Base-by-base conservation (phyloP, 2,113 vertebrate species). In the Melierax canorus region DNA sequence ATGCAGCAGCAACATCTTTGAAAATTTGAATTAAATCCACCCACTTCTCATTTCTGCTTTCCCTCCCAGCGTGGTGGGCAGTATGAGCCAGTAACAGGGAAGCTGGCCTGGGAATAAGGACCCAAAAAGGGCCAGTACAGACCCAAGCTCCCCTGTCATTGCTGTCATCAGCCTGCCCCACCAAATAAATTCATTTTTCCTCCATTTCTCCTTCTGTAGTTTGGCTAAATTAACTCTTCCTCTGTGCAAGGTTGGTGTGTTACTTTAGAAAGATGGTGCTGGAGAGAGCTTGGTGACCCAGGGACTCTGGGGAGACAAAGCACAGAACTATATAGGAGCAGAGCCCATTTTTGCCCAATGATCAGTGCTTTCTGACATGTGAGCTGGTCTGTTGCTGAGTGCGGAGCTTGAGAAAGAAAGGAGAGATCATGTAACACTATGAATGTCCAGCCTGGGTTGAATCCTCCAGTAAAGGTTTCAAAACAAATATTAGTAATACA, bases 1-100 rank as follows among this genome's bases (percentile, higher is more conserved):
- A 92, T 26, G 38, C 86, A 92, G 86, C 63, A 94, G 95, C 88
- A 95, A 86, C 26, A 77, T 69, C 86, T 86, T 93, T 92, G 91
- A 94, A 88, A 95, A 1, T 68, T 3, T 14, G 41, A 74, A 95
- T 80, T 90, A 88, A 92, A 94, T 86, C 63, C 76, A 91, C 88
- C 59, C 72, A 71, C 9, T 91, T 88, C 83, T 94, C 68, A 34
- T 89, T 94, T 71, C 66, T 72, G 36, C 78, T 62, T 75, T 66
- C 45, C 27, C 51, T 76, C 53, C 55, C 68, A 41, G 17, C 69
- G 17, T 29, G n/a, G 68, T 74, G 79, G 63, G 67, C 88, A 81
- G 79, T 55, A 71, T 32, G 15, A 92, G 19, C 34, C 67, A 88
- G 75, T 45, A 83, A 75, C 9, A n/a, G 34, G 24, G 41, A 94